Evolutionary conservation across 1,140 invertebrate species (phyloP).

Genomic region (Dinothrombium tinctorium): DNA sequence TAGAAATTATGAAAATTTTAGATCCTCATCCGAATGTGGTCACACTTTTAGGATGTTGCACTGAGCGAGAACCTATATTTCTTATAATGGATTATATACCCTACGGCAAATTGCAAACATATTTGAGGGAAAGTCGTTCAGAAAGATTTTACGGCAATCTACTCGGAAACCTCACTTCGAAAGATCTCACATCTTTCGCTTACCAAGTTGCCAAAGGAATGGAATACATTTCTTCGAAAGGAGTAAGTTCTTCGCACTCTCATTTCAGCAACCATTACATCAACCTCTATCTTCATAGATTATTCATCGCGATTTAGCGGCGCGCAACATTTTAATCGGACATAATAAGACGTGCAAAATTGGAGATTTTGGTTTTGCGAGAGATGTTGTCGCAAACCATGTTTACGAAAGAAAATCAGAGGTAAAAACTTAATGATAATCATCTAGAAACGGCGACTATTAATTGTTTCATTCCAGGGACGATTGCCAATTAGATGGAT

Average conservation of each 20-base stretch:
- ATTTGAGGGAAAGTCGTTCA: constrained; percentile 32
- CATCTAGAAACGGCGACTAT: not conserved
- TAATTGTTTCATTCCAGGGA: constrained; percentile 4
- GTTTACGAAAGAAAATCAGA: constrained; percentile 79
- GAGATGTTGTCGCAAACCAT: constrained; percentile 53
- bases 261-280: not conserved
- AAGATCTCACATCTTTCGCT: constrained; percentile 64
- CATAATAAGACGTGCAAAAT: constrained; percentile 68
- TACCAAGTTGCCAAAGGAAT: constrained; percentile 77
- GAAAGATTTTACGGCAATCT: constrained; percentile 11
- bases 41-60: constrained; percentile 48
- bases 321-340: constrained; percentile 82
- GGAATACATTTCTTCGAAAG: constrained; percentile 67
- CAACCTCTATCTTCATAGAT: constrained; percentile 19
- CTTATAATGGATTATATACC: constrained; percentile 80
- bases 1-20: constrained; percentile 48
- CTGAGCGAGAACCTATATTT: constrained; percentile 51
- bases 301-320: constrained; percentile 84
- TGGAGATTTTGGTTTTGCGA: constrained; percentile 89
- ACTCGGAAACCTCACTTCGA: constrained; percentile 36
- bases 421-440: constrained; percentile 20
- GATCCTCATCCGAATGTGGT: constrained; percentile 53
- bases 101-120: constrained; percentile 72
- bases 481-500: constrained; percentile 55
- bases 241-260: constrained; percentile 8